Conservation (phyloP, 2,113 vertebrate species). For the Corythaeola cristata region DNA sequence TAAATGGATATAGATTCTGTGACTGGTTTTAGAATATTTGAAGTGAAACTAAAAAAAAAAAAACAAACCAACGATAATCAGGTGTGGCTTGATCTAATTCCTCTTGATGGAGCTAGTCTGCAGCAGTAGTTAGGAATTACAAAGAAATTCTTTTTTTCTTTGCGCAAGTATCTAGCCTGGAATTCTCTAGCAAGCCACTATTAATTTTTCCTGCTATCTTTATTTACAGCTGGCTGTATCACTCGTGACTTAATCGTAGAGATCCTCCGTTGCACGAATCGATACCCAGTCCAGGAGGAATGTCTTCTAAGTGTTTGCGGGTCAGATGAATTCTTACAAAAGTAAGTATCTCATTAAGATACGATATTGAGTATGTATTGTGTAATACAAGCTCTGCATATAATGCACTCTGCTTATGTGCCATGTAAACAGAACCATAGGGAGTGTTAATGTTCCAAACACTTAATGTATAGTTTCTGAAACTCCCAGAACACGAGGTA, state of each 20-base stretch:
- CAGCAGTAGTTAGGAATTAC: not conserved
- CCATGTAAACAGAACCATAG: not conserved
- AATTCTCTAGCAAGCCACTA: conserved; percentile 24
- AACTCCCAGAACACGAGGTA: rapidly evolving
- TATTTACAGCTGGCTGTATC: conserved; percentile 72
- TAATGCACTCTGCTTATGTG: not conserved
- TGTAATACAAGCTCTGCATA: not conserved
- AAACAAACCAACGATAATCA: too few relatives aligned
- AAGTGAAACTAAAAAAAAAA: not conserved
- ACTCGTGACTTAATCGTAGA: conserved; percentile 70
- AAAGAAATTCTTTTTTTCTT: not conserved
- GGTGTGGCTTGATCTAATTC: conserved; percentile 6
- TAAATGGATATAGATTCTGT: not conserved
- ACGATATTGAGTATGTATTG: not conserved
- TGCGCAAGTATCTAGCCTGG: not conserved
- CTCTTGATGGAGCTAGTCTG: conserved; percentile 66
- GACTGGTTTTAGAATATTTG: not conserved
- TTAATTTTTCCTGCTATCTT: conserved; percentile 53
- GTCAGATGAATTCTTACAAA: conserved; percentile 73
- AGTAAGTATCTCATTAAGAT: conserved; percentile 50
- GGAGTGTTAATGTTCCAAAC: not conserved
- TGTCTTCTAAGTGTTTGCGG: conserved; percentile 64
- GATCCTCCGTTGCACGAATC: conserved; percentile 49
- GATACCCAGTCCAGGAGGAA: conserved; percentile 6
- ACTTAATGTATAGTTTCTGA: not conserved